These are phyloP conservation scores for Cepaea hortensis DNA, from an alignment of 2,888 invertebrate species.

Conservation along the genomic window DNA sequence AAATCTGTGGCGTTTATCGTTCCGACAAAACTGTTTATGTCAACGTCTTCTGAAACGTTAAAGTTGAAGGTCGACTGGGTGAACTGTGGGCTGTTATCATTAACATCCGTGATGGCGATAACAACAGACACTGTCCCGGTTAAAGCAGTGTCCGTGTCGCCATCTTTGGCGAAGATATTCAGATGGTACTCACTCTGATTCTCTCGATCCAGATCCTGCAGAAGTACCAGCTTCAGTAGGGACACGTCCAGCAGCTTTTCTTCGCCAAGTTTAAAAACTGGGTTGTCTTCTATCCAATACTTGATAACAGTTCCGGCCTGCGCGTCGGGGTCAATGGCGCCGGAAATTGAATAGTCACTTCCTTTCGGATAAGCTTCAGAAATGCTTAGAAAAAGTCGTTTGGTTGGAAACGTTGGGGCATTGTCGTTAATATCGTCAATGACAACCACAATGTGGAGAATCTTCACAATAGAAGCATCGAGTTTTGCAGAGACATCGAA, in stretches of 20 bases:
- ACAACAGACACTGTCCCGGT: conserved; percentile 50
- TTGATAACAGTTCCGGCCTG: conserved; percentile 41
- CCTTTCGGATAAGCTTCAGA: conserved; percentile 59
- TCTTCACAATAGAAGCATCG: conserved; percentile 53
- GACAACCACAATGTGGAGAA: conserved; percentile 60
- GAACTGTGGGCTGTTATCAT: conserved; percentile 56
- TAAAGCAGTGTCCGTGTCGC: conserved; percentile 25
- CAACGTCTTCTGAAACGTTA: conserved; percentile 50
- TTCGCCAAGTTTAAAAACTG: conserved; percentile 50
- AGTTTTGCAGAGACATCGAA: conserved; percentile 63
- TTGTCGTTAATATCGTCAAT: conserved; percentile 66
- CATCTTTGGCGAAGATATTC: conserved; percentile 53
- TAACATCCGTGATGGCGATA: conserved; percentile 54
- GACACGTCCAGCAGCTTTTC: conserved; percentile 53
- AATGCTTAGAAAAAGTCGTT: conserved; percentile 56
- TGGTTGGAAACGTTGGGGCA: conserved; percentile 59
- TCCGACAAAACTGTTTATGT: conserved; percentile 46
- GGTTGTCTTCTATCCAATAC: conserved; percentile 48
- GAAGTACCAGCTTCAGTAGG: conserved; percentile 49
- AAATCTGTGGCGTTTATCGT: conserved; percentile 86
- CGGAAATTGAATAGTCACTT: conserved; percentile 54
- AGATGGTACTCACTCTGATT: conserved; percentile 46
- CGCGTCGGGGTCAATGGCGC: conserved; percentile 52
- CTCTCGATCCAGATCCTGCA: conserved; percentile 51
- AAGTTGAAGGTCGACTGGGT: conserved; percentile 50